These are phyloP conservation scores for Schizopygopsis pylzovi DNA, from an alignment of 2,797 vertebrate species.

Conservation along the genomic window DNA sequence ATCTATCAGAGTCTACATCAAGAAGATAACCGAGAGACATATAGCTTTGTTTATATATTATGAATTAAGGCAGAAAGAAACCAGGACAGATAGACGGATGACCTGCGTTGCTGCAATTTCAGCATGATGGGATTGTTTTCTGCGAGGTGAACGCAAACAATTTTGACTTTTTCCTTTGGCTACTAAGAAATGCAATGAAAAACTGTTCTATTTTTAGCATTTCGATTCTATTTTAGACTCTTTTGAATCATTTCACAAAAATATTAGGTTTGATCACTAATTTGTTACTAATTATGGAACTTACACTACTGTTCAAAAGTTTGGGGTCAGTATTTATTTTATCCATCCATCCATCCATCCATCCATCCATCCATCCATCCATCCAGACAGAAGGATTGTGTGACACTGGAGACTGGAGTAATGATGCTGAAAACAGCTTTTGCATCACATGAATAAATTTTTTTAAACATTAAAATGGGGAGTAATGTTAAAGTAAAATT, in stretches of 20 bases:
- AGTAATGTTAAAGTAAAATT: not conserved
- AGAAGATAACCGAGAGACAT: constrained; percentile 64
- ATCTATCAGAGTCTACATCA: constrained; percentile 64
- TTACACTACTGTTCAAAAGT: not conserved
- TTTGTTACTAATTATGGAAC: not conserved
- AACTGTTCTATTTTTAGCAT: not conserved
- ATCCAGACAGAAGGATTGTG: too few species aligned
- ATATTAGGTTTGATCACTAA: not conserved
- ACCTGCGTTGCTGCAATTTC: constrained; percentile 46
- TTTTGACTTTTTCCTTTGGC: not conserved
- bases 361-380: too few species aligned
- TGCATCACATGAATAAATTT: too few species aligned
- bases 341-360: too few species aligned
- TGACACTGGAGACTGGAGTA: too few species aligned
- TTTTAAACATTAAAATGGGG: too few species aligned
- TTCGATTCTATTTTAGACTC: not conserved
- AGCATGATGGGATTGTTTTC: constrained; percentile 16
- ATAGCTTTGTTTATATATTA: constrained; percentile 74
- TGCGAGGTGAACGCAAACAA: not conserved
- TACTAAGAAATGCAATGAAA: not conserved
- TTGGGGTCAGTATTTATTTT: not conserved
- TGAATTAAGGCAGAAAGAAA: constrained; percentile 67
- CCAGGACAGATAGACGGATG: constrained; percentile 56
- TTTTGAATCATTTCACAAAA: not conserved
- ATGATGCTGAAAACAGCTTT: too few species aligned